These are phyloP conservation scores for Chrysomela aeneicollis DNA, from an alignment of 2,888 invertebrate genomes.

Conservation along the genomic window DNA sequence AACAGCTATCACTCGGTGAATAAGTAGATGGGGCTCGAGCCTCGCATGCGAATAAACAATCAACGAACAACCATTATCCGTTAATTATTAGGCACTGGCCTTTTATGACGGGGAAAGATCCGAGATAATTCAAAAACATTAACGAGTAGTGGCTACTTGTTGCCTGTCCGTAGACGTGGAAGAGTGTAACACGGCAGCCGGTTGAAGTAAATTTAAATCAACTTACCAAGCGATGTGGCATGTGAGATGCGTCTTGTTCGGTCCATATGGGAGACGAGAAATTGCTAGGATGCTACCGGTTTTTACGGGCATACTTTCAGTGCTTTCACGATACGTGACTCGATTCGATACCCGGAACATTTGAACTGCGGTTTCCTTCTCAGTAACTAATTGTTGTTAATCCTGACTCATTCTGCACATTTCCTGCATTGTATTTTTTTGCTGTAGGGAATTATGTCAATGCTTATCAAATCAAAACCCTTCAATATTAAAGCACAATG, in stretches of 20 bases:
- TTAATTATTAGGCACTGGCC: constrained; percentile 27
- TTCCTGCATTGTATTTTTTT: no score
- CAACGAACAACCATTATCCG: constrained; percentile 17
- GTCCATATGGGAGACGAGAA: background rate
- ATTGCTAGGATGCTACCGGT: background rate
- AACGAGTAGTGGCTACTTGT: constrained; percentile 20
- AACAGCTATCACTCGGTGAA: constrained; percentile 20
- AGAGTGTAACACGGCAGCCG: constrained; percentile 28
- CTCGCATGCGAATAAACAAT: constrained; percentile 20
- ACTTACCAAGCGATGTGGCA: constrained; percentile 19
- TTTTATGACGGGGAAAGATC: constrained; percentile 27
- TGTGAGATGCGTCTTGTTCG: constrained; percentile 24
- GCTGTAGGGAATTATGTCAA: no score
- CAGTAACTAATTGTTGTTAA: background rate
- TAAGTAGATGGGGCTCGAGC: constrained; percentile 16
- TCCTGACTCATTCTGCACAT: no score
- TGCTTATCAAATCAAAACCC: no score
- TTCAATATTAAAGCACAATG: no score
- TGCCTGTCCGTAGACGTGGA: constrained; percentile 24
- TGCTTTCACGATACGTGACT: background rate
- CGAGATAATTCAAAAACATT: constrained; percentile 28
- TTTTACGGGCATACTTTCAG: background rate
- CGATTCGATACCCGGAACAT: background rate
- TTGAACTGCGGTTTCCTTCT: background rate
- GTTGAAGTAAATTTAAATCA: constrained; percentile 26